Evolutionary conservation across 2,113 vertebrate genomes (phyloP).

Genomic region (Uropsilus gracilis): DNA sequence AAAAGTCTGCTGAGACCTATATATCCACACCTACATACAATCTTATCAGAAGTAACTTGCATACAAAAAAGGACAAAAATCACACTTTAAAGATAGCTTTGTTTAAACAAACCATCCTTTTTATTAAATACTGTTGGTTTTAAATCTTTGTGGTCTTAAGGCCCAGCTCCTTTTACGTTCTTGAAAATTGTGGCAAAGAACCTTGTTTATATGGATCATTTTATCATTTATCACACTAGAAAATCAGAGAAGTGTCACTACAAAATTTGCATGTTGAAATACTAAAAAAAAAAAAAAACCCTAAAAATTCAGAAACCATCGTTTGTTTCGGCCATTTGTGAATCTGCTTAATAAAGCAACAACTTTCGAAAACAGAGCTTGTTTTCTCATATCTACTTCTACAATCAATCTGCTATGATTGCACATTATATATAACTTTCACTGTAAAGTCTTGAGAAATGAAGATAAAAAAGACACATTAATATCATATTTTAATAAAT

Average conservation of each 20-base stretch:
- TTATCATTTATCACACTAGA: neutral
- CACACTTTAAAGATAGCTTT: constrained; percentile 22
- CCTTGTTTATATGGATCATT: neutral
- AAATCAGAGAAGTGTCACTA: neutral
- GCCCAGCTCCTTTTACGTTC: neutral
- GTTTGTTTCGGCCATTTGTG: constrained; percentile 15
- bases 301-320: constrained; percentile 27
- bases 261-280: constrained; percentile 3
- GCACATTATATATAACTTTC: constrained; percentile 23
- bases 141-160: neutral
- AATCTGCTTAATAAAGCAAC: neutral
- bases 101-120: constrained; percentile 32
- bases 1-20: neutral
- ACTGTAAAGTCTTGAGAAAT: neutral
- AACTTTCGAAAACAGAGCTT: neutral
- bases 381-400: constrained; percentile 3
- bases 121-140: neutral
- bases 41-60: neutral
- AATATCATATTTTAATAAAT: neutral
- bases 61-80: constrained; percentile 12
- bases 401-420: neutral
- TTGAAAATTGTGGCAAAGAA: constrained; percentile 6
- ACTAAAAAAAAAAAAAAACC: constrained; percentile 4
- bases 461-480: neutral
- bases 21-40: neutral